These are phyloP conservation scores for Drosophila asahinai DNA, from an alignment of 1,140 invertebrate genomes.

Conservation along the genomic window DNA sequence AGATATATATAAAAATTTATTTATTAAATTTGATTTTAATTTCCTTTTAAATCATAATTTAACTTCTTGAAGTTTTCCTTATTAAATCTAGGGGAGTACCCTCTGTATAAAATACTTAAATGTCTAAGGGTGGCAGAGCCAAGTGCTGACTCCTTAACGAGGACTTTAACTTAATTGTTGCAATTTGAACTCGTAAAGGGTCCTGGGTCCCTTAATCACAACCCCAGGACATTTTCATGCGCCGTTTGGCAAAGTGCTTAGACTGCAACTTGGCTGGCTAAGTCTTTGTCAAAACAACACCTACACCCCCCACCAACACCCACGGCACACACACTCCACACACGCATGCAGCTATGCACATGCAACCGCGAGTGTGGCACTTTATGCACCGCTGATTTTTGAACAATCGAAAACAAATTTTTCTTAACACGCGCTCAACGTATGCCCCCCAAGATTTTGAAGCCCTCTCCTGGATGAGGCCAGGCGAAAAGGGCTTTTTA, in stretches of 20 bases:
- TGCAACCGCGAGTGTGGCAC: slow-evolving; percentile 74
- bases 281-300: slow-evolving; percentile 65
- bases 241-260: slow-evolving; percentile 54
- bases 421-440: slow-evolving; percentile 53
- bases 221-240: slow-evolving; percentile 44
- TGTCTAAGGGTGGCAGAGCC: background rate
- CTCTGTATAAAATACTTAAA: background rate
- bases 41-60: background rate
- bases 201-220: slow-evolving; percentile 2
- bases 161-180: slow-evolving; percentile 49
- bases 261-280: slow-evolving; percentile 48
- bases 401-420: slow-evolving; percentile 73
- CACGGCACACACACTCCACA: slow-evolving; percentile 13
- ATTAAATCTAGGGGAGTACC: background rate
- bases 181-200: slow-evolving; percentile 24
- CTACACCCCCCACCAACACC: slow-evolving; percentile 11
- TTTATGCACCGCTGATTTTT: slow-evolving; percentile 71
- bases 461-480: slow-evolving; percentile 25
- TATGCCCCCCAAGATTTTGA: slow-evolving; percentile 37
- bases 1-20: too few relatives aligned
- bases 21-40: too few relatives aligned
- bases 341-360: slow-evolving; percentile 43
- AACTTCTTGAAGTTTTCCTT: background rate
- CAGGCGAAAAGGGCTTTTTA: slow-evolving; percentile 23
- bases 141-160: slow-evolving; percentile 28